These are phyloP conservation scores for Pogona vitticeps DNA, from an alignment of 2,113 vertebrate genomes.

Conservation along the genomic window DNA sequence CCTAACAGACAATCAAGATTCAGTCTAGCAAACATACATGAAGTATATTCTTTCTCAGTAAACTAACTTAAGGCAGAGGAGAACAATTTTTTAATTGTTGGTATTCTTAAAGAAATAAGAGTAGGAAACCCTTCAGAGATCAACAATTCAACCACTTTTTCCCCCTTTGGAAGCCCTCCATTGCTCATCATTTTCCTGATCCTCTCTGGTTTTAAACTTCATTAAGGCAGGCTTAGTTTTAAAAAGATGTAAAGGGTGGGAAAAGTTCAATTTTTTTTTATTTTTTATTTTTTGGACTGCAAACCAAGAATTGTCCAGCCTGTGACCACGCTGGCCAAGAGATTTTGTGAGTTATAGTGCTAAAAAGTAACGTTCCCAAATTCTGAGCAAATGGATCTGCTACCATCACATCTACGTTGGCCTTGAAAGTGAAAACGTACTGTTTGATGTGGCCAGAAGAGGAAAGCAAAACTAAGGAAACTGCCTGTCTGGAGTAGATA, in stretches of 20 bases:
- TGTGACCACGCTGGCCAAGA: background rate
- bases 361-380: background rate
- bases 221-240: background rate
- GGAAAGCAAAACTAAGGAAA: constrained; percentile 62
- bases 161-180: no score
- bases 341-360: background rate
- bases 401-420: background rate
- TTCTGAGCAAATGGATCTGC: background rate
- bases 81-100: background rate
- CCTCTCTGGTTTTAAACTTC: background rate
- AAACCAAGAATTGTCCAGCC: no score
- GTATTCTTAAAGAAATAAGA: background rate
- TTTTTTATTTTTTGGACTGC: no score
- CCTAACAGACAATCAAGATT: background rate
- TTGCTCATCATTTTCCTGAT: no score
- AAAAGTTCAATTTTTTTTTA: no score
- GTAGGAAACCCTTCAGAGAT: no score
- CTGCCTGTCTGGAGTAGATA: constrained; percentile 57
- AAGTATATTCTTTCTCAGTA: background rate
- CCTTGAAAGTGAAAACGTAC: constrained; percentile 50
- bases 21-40: background rate
- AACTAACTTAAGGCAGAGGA: background rate
- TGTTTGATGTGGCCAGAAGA: constrained; percentile 60
- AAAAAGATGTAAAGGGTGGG: background rate
- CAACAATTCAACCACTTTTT: no score